Conservation (phyloP, 2,888 invertebrate genomes). For the Pristionchus entomophagus region DNA sequence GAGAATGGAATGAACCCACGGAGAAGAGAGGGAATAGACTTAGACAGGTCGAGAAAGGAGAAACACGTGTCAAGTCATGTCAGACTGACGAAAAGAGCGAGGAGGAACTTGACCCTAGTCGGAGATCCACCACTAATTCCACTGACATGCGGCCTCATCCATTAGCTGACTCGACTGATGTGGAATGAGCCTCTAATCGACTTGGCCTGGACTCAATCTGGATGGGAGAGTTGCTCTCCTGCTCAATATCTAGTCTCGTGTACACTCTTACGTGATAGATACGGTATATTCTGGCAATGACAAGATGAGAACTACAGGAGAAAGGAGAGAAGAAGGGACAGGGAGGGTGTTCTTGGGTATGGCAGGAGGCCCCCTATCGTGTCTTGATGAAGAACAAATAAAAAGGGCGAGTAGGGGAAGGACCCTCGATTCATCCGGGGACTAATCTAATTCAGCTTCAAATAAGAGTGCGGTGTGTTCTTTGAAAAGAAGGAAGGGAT, state of each 20-base stretch:
- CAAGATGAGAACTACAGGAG: background rate
- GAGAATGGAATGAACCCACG: background rate
- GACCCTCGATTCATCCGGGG: background rate
- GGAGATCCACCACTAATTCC: background rate
- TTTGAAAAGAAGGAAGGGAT: too few relatives aligned
- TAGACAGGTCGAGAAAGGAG: background rate
- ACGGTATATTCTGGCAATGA: background rate
- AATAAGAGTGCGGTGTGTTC: too few relatives aligned
- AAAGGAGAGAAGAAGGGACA: background rate
- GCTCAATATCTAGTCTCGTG: too few relatives aligned
- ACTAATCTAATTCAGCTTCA: background rate
- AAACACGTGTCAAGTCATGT: background rate
- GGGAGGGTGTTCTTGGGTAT: background rate
- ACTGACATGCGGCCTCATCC: background rate
- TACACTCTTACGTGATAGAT: too few relatives aligned
- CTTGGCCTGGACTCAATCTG: too few relatives aligned
- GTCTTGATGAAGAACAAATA: background rate
- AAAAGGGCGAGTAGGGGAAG: background rate
- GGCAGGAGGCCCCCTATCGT: background rate
- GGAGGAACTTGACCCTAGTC: background rate
- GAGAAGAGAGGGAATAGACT: background rate
- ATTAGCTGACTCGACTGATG: background rate
- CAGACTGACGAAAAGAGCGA: background rate
- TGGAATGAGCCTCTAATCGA: too few relatives aligned
- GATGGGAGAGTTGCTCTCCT: too few relatives aligned